Evolutionary conservation across 1,140 invertebrate species (phyloP), one percentile per base, ranked within the genome.

Genomic region (Tribolium castaneum): DNA sequence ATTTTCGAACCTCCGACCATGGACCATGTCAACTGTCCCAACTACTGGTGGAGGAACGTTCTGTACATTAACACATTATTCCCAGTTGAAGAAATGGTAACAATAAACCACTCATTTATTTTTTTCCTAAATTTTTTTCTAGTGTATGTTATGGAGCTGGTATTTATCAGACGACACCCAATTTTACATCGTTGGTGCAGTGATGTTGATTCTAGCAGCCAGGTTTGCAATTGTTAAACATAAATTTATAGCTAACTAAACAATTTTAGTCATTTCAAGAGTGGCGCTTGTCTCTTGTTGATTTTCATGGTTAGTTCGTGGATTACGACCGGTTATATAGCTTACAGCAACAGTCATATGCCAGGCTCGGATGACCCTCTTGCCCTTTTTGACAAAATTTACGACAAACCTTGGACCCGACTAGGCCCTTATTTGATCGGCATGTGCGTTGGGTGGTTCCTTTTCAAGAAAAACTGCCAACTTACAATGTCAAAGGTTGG

Each of bases 131-230:
- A 50, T 4, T 70, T 78, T 72, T 80, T 90, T 90, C 7, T 86
- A 96, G 94, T 96, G 94, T 82, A 95, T 95, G 94, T 83, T 95
- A 19, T 96, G 94, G 94, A 95, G 94, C 88, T 96, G 94, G 94
- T 95, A 96, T 82, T 86, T 96, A n/a, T 94, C 94, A 0, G 94
- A 95, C 80, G 94, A 96, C 82, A 95, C 94, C 0, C 94, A 96
- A 83, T 95, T 95, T 86, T 96, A 95, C 82, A 90, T 94, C 14
- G 89, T 96, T 22, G 94, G 94, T 30, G 92, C 93, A 0, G 90
- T 95, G 5, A 91, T 95, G 7, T 87, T 96, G 1, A 94, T 96
- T 56, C 82, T 95, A 49, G 94, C 93, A 1, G 91, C 89, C 78
- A 88, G 82, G 84, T 86, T 82, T 82, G 22, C 7, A 70, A 1